Percentiles rank a stretch among this genome's conserved stretches.
Evolutionary conservation across 2,888 invertebrate genomes (phyloP).

Genomic region (Bombyx huttoni): DNA sequence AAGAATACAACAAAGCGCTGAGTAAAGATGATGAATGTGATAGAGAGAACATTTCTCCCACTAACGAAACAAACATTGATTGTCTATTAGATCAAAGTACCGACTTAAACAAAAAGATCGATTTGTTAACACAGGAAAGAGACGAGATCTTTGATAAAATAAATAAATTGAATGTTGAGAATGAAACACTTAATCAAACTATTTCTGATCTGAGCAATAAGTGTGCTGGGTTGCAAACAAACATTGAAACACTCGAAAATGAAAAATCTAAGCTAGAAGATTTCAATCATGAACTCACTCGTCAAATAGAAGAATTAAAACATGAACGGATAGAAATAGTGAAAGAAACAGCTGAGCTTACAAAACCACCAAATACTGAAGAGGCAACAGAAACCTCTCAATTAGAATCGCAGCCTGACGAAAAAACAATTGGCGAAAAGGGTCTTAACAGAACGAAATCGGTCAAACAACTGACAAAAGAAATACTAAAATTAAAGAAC

Average conservation of each 20-base stretch:
- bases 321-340: constrained; percentile 51
- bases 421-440: constrained; percentile 45
- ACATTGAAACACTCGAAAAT: constrained; percentile 51
- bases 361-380: constrained; percentile 37
- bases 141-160: constrained; percentile 80
- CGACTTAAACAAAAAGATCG: constrained; percentile 77
- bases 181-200: constrained; percentile 64
- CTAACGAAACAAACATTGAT: constrained; percentile 67
- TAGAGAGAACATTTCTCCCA: constrained; percentile 22
- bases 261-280: constrained; percentile 48
- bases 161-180: constrained; percentile 74
- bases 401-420: constrained; percentile 45
- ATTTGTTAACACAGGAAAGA: constrained; percentile 77
- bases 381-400: constrained; percentile 32
- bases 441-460: constrained; percentile 47
- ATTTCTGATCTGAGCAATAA: constrained; percentile 65
- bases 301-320: constrained; percentile 58
- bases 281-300: constrained; percentile 41
- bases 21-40: constrained; percentile 25
- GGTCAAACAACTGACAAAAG: constrained; percentile 64
- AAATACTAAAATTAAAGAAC: constrained; percentile 64
- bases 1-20: constrained; percentile 75
- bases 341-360: constrained; percentile 48
- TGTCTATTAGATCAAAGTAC: constrained; percentile 75
- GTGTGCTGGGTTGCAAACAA: constrained; percentile 55